Percentiles rank a stretch among this genome's conserved stretches.
These are phyloP conservation scores for Helogale parvula DNA, from an alignment of 2,113 vertebrate genomes.

Conservation along the genomic window DNA sequence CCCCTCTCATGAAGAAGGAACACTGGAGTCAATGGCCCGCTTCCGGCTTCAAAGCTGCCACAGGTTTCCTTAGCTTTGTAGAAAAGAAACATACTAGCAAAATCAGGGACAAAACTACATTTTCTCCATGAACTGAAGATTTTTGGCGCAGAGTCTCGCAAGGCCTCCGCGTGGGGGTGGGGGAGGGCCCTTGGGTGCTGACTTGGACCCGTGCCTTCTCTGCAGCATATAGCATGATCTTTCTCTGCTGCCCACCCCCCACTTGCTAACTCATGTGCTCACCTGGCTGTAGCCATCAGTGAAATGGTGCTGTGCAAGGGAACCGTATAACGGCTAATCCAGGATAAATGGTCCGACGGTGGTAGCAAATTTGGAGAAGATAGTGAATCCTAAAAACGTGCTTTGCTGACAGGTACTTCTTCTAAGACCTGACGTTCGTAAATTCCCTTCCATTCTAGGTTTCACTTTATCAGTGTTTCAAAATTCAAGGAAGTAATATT, in stretches of 20 bases:
- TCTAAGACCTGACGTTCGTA: neutral
- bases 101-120: neutral
- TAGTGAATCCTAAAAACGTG: neutral
- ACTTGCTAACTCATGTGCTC: neutral
- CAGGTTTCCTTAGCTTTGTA: neutral
- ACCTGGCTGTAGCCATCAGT: neutral
- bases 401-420: neutral
- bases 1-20: neutral
- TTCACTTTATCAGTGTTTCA: neutral
- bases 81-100: neutral
- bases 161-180: neutral
- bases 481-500: neutral
- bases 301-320: neutral
- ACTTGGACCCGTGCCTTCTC: neutral
- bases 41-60: neutral
- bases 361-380: neutral
- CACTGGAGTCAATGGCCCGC: neutral
- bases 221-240: neutral
- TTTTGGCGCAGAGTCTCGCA: neutral
- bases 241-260: neutral
- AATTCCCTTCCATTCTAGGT: neutral
- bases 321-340: neutral
- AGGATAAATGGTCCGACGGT: neutral
- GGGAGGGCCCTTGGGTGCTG: neutral
- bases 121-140: neutral